phyloP scores from a whole-genome alignment of 2,797 vertebrate genomes.

The Spizella passerina region DNA sequence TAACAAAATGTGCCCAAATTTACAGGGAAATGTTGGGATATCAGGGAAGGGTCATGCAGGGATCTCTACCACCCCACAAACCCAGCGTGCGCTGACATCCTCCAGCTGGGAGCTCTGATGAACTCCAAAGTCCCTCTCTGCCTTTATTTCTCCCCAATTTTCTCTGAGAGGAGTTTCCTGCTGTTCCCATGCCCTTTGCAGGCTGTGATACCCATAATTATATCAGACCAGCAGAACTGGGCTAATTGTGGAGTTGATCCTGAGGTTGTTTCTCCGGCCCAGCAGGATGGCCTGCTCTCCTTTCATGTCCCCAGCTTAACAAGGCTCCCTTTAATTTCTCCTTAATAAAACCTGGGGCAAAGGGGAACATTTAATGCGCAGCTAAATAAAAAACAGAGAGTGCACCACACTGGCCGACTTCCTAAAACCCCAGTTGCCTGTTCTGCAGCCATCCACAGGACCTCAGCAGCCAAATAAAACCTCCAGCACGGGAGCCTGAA shows the following conservation, averaged over 20 bases:
- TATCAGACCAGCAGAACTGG: background rate
- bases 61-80: background rate
- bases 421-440: background rate
- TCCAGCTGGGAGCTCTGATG: background rate
- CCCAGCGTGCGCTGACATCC: fast-evolving
- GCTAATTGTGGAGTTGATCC: background rate
- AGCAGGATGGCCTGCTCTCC: background rate
- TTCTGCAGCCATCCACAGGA: background rate
- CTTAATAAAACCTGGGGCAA: slow-evolving; percentile 38
- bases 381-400: slow-evolving; percentile 19
- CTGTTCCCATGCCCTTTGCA: background rate
- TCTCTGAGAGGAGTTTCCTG: background rate
- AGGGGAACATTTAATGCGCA: background rate
- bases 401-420: background rate
- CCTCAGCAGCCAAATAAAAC: background rate
- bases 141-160: background rate
- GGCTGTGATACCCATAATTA: background rate
- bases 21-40: background rate
- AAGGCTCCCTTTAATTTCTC: slow-evolving; percentile 38
- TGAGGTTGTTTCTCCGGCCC: background rate
- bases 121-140: background rate
- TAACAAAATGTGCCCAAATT: fast-evolving
- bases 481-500: background rate
- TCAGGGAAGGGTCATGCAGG: fast-evolving
- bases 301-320: background rate